phyloP scores from a whole-genome alignment of 2,888 invertebrate genomes.

The Muscina levida region DNA sequence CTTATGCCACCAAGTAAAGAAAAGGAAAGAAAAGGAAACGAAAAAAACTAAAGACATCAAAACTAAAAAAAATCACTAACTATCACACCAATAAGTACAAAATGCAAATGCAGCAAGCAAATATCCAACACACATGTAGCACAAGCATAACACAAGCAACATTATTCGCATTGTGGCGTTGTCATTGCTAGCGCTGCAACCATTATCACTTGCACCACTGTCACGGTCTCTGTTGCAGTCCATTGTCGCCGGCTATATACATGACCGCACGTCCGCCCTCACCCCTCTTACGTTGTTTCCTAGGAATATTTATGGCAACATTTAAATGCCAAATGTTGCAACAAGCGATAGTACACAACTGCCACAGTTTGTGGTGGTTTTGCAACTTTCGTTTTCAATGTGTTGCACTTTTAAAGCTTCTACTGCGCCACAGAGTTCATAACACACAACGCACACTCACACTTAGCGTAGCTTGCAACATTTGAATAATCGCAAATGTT shows the following conservation, averaged over 20 bases:
- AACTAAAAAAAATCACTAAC: background rate
- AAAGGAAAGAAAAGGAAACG: background rate
- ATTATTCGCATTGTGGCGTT: too few species aligned
- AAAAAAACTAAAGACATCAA: background rate
- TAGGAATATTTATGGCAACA: constrained; percentile 42
- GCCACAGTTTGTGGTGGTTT: constrained; percentile 48
- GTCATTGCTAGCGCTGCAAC: too few species aligned
- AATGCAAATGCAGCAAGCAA: background rate
- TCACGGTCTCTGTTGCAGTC: background rate
- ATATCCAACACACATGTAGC: background rate
- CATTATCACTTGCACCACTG: background rate
- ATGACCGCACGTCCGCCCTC: too few species aligned
- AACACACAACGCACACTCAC: too few species aligned
- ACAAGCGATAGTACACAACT: background rate
- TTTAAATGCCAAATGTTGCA: constrained; percentile 31
- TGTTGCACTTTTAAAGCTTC: constrained; percentile 59
- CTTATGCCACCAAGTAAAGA: background rate
- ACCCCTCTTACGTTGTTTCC: background rate
- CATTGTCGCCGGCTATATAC: background rate
- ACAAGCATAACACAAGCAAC: background rate
- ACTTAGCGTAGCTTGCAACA: too few species aligned
- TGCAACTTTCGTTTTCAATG: constrained; percentile 61
- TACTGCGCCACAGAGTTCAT: constrained; percentile 6
- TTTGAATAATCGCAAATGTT: too few species aligned
- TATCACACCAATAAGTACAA: background rate